Conservation (phyloP, 2,113 vertebrate genomes). For the Morphnarchus princeps region DNA sequence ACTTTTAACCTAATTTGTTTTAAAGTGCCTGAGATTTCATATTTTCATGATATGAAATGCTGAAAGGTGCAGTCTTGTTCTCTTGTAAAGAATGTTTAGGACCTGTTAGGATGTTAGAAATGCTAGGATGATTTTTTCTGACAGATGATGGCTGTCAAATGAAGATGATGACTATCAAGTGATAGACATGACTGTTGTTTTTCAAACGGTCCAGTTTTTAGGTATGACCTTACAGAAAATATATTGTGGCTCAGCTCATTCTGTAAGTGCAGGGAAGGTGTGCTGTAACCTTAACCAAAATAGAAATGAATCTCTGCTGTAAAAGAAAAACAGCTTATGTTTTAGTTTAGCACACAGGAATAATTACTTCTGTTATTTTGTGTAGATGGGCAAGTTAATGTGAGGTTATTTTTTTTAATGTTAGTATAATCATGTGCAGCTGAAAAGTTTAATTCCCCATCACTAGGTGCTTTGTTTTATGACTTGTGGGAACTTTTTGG, state of each 20-base stretch:
- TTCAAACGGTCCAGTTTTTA: background rate
- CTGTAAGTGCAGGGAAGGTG: background rate
- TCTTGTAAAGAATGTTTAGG: background rate
- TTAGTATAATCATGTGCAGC: background rate
- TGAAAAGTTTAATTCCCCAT: background rate
- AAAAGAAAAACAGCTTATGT: background rate
- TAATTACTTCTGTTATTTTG: background rate
- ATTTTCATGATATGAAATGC: background rate
- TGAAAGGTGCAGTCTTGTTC: background rate
- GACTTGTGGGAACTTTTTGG: background rate
- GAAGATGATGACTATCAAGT: background rate
- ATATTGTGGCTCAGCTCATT: background rate
- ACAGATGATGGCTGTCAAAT: background rate
- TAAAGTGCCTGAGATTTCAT: background rate
- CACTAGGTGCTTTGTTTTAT: background rate
- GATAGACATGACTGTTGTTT: background rate
- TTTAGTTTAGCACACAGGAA: background rate
- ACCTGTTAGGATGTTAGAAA: background rate
- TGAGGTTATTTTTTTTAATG: background rate
- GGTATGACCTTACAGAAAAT: background rate
- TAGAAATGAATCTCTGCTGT: background rate
- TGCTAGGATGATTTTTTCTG: background rate
- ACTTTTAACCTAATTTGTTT: background rate
- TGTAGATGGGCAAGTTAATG: rapidly evolving
- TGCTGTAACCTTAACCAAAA: background rate